These are phyloP conservation scores for Poecile montanus DNA, from an alignment of 2,797 vertebrate genomes.

Conservation along the genomic window DNA sequence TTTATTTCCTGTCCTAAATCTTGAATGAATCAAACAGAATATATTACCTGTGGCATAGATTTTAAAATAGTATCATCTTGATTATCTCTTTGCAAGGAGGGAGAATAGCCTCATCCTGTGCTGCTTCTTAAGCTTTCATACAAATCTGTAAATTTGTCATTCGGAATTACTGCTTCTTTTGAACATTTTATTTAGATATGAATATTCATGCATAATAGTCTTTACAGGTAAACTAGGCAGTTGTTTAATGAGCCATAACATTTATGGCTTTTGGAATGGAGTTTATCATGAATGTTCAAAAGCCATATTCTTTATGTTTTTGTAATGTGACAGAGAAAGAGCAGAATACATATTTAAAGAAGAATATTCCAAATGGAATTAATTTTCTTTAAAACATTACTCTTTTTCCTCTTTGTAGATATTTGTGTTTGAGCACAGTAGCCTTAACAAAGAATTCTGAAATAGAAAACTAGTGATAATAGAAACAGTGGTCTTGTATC, in stretches of 20 bases:
- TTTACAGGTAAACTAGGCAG: neutral
- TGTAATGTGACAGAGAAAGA: neutral
- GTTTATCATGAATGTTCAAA: neutral
- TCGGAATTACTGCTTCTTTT: neutral
- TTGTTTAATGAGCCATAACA: neutral
- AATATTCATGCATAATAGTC: neutral
- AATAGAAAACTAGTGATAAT: neutral
- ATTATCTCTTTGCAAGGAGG: neutral
- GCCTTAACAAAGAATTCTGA: neutral
- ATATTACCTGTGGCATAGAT: conserved; percentile 35
- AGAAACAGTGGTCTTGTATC: neutral
- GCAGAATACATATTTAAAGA: neutral
- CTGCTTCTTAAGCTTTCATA: neutral
- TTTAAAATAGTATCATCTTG: neutral
- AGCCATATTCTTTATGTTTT: neutral
- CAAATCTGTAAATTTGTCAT: neutral
- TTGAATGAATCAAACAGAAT: conserved; percentile 26
- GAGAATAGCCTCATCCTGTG: neutral
- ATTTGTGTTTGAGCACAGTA: neutral
- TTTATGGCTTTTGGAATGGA: neutral
- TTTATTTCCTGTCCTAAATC: conserved; percentile 52
- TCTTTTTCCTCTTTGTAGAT: neutral
- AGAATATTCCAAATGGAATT: neutral
- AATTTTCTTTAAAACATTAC: neutral
- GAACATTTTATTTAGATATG: neutral